Conservation (phyloP, 2,113 vertebrate species). For the Vulpes lagopus region DNA sequence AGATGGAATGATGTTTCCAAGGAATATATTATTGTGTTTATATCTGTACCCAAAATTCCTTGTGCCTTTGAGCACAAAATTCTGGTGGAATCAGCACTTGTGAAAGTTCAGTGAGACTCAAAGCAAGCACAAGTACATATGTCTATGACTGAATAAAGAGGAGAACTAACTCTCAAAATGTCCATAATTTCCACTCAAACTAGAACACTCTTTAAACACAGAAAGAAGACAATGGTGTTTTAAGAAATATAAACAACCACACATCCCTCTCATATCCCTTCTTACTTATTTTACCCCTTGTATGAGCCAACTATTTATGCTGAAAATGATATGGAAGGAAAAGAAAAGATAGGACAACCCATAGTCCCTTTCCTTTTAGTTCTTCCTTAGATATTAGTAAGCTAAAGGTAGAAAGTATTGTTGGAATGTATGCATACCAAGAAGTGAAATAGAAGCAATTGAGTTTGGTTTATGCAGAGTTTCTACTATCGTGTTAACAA, state of each 20-base stretch:
- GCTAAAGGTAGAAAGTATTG: not conserved
- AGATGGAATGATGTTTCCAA: not conserved
- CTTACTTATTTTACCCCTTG: not conserved
- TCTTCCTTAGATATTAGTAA: not conserved
- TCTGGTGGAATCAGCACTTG: not conserved
- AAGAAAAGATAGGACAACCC: not conserved
- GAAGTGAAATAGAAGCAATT: not conserved
- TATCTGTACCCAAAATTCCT: not conserved
- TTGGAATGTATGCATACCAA: not conserved
- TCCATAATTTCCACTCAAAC: not conserved
- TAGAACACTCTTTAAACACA: not conserved
- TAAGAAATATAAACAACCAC: not conserved
- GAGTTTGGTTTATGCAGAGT: not conserved
- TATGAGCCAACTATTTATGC: not conserved
- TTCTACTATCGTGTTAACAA: not conserved
- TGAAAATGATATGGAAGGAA: not conserved
- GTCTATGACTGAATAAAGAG: not conserved
- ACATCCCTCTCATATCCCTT: not conserved
- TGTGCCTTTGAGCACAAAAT: not conserved
- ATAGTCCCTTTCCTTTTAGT: not conserved
- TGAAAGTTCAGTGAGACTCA: not conserved
- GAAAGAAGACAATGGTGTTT: not conserved
- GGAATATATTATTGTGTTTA: not conserved
- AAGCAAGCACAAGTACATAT: not conserved
- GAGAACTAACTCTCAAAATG: not conserved